A percentile compares a stretch with the other conserved stretches of the same genome.
Conservation (phyloP, 2,797 vertebrate species). For the Babyrousa celebensis region DNA sequence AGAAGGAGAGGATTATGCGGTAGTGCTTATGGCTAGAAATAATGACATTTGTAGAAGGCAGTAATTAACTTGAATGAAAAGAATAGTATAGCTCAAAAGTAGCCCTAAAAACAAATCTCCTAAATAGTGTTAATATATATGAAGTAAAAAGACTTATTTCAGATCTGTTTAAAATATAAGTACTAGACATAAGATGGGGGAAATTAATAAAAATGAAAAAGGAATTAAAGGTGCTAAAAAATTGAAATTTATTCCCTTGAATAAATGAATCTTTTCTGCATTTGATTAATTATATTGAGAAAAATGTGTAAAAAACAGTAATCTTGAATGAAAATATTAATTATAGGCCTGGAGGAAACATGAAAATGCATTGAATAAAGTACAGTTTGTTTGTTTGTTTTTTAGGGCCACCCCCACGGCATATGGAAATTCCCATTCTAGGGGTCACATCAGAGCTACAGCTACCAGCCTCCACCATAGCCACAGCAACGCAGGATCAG, state of each 20-base stretch:
- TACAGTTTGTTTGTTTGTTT: background rate
- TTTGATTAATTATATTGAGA: background rate
- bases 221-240: background rate
- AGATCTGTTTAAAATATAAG: background rate
- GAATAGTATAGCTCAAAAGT: background rate
- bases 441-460: too few species aligned
- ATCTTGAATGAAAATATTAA: background rate
- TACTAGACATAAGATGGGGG: background rate
- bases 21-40: background rate
- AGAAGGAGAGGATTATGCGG: background rate
- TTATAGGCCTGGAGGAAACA: background rate
- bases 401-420: too few species aligned
- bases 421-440: too few species aligned
- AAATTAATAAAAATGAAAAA: background rate
- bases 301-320: background rate
- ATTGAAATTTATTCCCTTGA: background rate
- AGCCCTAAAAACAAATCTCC: background rate
- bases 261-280: background rate
- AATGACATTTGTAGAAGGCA: background rate
- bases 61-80: background rate
- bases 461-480: too few species aligned
- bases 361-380: background rate
- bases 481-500: too few species aligned
- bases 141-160: background rate
- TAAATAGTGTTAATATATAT: background rate